Evolutionary conservation across 2,888 invertebrate genomes (phyloP).

Genomic region (Coenonympha glycerion): DNA sequence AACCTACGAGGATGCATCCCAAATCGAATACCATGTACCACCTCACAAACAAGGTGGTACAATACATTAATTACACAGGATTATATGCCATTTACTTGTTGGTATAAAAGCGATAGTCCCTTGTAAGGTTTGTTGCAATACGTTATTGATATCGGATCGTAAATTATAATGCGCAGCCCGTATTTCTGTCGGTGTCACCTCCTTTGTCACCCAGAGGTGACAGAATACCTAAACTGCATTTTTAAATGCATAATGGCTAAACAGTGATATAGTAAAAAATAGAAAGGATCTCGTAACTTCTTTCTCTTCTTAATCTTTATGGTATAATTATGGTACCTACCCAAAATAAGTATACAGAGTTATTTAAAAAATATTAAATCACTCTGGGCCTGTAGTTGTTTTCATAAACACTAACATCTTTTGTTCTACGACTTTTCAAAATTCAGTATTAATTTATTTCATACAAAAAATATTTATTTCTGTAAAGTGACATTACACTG

Average conservation of each 20-base stretch:
- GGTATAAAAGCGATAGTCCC: constrained; percentile 8
- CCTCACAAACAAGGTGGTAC: not conserved
- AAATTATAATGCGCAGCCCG: constrained; percentile 36
- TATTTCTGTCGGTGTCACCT: constrained; percentile 49
- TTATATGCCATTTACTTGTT: not conserved
- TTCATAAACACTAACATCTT: too few relatives aligned
- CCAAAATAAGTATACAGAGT: too few relatives aligned
- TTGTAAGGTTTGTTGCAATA: constrained; percentile 9
- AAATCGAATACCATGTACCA: constrained; percentile 26
- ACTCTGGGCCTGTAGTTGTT: too few relatives aligned
- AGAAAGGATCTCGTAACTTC: not conserved
- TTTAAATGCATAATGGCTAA: constrained; percentile 36
- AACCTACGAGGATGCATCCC: constrained; percentile 25
- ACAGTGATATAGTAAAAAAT: not conserved
- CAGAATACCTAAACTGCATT: constrained; percentile 40
- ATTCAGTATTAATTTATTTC: too few relatives aligned
- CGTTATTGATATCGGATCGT: constrained; percentile 4
- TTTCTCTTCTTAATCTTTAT: too few relatives aligned
- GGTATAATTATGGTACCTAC: too few relatives aligned
- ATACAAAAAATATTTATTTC: too few relatives aligned
- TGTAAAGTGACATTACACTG: too few relatives aligned
- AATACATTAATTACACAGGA: not conserved
- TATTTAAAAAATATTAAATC: too few relatives aligned
- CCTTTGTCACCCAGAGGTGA: constrained; percentile 53
- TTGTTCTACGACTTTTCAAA: too few relatives aligned